These are phyloP conservation scores for Danaus melanippus DNA, from an alignment of 1,140 invertebrate species.

Conservation along the genomic window DNA sequence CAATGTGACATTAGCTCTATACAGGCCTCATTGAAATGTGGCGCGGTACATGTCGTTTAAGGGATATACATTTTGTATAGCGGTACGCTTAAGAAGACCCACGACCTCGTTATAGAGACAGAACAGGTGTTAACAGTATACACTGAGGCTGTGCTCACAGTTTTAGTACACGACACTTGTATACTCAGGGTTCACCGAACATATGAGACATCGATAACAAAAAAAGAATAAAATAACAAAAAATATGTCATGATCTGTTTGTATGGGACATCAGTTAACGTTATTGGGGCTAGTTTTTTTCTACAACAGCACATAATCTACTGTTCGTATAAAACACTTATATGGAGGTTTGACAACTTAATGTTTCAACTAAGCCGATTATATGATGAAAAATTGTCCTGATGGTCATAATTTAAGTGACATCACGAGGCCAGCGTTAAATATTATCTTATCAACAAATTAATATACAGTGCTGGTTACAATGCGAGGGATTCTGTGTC, in stretches of 20 bases:
- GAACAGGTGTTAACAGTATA: slow-evolving; percentile 23
- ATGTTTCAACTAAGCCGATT: no score
- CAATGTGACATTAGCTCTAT: slow-evolving; percentile 29
- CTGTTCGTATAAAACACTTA: no score
- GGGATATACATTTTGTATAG: slow-evolving; percentile 9
- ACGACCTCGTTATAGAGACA: slow-evolving; percentile 43
- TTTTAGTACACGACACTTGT: slow-evolving; percentile 23
- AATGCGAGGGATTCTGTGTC: slow-evolving; percentile 3
- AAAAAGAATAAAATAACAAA: slow-evolving; percentile 12
- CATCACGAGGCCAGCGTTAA: slow-evolving; percentile 20
- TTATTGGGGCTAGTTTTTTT: slow-evolving; percentile 65
- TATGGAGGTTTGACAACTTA: no score
- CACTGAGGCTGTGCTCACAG: slow-evolving; percentile 22
- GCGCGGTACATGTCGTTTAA: slow-evolving; percentile 1
- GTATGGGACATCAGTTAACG: slow-evolving; percentile 2
- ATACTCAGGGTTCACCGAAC: slow-evolving; percentile 3
- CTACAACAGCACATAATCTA: slow-evolving; percentile 55
- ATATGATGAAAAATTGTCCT: no score
- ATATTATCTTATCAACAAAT: slow-evolving; percentile 40
- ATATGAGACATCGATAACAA: slow-evolving; percentile 17
- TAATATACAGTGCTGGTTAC: slow-evolving; percentile 32
- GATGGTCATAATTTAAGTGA: no score
- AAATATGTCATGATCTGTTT: slow-evolving; percentile 11
- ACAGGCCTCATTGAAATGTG: no score
- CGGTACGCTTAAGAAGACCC: slow-evolving; percentile 37